Conservation (phyloP, 2,888 invertebrate genomes). For the Eupithecia abbreviata region DNA sequence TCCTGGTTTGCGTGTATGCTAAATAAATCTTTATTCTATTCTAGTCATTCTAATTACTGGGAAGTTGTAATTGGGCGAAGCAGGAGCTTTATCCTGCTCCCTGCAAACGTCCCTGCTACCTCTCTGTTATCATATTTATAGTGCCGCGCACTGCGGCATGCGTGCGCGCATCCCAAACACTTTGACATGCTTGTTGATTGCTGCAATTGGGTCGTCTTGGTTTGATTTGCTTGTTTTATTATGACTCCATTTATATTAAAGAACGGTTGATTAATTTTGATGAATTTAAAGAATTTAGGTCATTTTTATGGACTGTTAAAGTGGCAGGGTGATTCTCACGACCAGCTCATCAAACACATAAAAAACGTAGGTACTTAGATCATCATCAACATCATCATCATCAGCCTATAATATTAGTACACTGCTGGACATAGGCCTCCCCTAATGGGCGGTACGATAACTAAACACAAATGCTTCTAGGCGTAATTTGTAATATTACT, state of each 20-base stretch:
- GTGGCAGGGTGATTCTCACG: conserved; percentile 4
- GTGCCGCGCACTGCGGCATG: neutral
- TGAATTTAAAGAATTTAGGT: conserved; percentile 12
- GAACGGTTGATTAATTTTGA: conserved; percentile 7
- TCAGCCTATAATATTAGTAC: too few species aligned
- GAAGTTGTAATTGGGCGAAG: neutral
- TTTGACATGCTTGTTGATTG: conserved; percentile 23
- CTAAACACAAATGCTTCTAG: too few species aligned
- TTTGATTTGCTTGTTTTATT: conserved; percentile 21
- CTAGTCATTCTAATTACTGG: too few species aligned
- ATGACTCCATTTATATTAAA: conserved; percentile 1
- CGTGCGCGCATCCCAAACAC: conserved; percentile 17
- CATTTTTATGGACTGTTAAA: conserved; percentile 21
- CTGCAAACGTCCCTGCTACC: neutral
- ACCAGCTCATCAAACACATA: neutral
- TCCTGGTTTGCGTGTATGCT: too few species aligned
- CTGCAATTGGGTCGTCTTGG: conserved; percentile 14
- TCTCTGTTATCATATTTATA: neutral
- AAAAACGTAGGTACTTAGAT: neutral
- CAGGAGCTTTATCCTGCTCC: neutral
- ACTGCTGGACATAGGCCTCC: too few species aligned
- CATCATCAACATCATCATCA: too few species aligned
- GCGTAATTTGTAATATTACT: too few species aligned
- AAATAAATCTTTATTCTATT: too few species aligned
- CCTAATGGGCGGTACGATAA: too few species aligned